Percentiles rank a stretch among this genome's conserved stretches.
phyloP scores from a whole-genome alignment of 2,888 invertebrate genomes.

The Coelinius sp. region DNA sequence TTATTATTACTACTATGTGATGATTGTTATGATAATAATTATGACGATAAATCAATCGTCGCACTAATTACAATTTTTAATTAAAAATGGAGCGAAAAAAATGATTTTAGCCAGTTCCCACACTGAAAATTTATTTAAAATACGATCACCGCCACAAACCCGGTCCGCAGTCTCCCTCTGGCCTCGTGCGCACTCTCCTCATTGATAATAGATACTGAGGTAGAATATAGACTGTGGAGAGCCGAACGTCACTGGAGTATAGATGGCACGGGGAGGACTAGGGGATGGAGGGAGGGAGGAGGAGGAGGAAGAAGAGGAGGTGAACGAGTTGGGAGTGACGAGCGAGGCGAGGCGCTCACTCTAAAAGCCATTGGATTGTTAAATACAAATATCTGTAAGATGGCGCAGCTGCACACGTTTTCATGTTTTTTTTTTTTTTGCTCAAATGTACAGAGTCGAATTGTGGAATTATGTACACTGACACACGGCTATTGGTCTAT shows the following conservation, averaged over 20 bases:
- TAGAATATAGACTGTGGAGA: slow-evolving; percentile 17
- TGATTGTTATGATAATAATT: not conserved
- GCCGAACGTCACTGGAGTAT: slow-evolving; percentile 35
- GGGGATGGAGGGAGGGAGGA: not conserved
- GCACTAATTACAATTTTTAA: slow-evolving; percentile 34
- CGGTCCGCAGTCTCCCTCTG: slow-evolving; percentile 53
- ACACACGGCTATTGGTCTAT: not conserved
- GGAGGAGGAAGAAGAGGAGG: slow-evolving; percentile 14
- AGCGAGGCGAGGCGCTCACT: slow-evolving; percentile 16
- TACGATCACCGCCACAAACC: slow-evolving; percentile 53
- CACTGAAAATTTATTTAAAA: slow-evolving; percentile 42
- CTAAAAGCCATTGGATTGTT: slow-evolving; percentile 23
- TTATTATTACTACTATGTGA: not conserved
- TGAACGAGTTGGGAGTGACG: slow-evolving; percentile 35
- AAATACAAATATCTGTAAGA: slow-evolving; percentile 28
- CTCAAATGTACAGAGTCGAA: not conserved
- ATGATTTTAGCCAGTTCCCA: slow-evolving; percentile 43
- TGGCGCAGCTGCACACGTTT: slow-evolving; percentile 25
- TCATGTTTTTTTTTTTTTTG: slow-evolving; percentile 2
- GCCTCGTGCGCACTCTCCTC: slow-evolving; percentile 52
- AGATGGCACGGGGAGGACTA: not conserved
- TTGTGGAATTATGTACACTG: not conserved
- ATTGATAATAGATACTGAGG: slow-evolving; percentile 51
- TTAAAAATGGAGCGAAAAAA: slow-evolving; percentile 37
- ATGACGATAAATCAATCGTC: slow-evolving; percentile 16